A percentile compares a stretch with the other conserved stretches of the same genome.
Evolutionary conservation across 2,888 invertebrate genomes (phyloP).

Genomic region (Callosobruchus maculatus): DNA sequence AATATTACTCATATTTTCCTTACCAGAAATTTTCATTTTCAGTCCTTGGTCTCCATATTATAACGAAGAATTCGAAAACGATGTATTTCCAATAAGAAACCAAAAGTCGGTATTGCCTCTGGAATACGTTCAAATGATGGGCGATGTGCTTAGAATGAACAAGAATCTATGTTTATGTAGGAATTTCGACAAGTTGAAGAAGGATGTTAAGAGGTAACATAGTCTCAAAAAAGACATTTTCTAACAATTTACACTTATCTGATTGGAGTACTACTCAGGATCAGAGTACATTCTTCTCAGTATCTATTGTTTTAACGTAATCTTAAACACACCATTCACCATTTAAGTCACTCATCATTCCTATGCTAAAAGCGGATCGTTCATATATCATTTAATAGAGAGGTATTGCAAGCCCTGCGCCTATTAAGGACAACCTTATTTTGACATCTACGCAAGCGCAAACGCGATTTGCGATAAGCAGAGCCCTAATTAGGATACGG

Average conservation of each 20-base stretch:
- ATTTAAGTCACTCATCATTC: no score
- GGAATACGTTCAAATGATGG: conserved; percentile 82
- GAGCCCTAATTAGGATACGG: no score
- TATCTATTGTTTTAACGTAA: no score
- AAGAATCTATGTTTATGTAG: conserved; percentile 94
- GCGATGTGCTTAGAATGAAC: conserved; percentile 85
- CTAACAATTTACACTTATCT: conserved; percentile 10
- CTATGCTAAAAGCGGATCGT: no score
- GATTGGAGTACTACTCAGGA: no score
- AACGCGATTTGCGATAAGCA: no score
- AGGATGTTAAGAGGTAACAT: conserved; percentile 67
- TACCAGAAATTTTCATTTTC: conserved; percentile 15
- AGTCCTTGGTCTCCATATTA: conserved; percentile 61
- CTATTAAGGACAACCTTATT: no score
- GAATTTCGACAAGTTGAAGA: conserved; percentile 84
- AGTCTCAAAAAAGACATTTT: conserved; percentile 18
- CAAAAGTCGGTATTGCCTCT: conserved; percentile 29
- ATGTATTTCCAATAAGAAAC: conserved; percentile 55
- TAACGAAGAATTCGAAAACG: conserved; percentile 55
- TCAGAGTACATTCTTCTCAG: no score
- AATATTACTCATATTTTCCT: conserved; percentile 10
- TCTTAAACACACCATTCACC: no score
- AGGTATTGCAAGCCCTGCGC: no score
- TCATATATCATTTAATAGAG: no score
- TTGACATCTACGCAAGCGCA: no score